phyloP scores from a whole-genome alignment of 2,888 invertebrate species.

The Empis livida region DNA sequence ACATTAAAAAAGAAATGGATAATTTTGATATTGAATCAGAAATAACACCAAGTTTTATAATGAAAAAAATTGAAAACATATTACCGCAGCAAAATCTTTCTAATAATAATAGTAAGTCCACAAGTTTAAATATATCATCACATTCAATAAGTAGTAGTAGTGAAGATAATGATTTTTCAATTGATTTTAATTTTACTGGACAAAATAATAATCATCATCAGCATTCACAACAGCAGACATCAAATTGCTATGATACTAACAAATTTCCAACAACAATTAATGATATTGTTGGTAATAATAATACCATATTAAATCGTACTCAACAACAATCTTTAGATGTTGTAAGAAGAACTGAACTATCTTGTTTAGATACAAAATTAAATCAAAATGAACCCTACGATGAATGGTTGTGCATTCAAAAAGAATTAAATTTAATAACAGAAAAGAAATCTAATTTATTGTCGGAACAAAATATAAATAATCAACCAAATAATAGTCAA shows the following conservation, averaged over 20 bases:
- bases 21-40: constrained; percentile 36
- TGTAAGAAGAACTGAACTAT: not conserved
- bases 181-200: not conserved
- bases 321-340: constrained; percentile 6
- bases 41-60: constrained; percentile 33
- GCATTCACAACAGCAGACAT: not conserved
- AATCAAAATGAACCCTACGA: constrained; percentile 39
- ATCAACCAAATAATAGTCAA: constrained; percentile 8
- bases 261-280: no score
- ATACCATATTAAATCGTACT: constrained; percentile 4
- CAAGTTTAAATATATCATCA: no score
- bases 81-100: no score
- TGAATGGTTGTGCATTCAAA: constrained; percentile 55
- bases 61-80: constrained; percentile 25
- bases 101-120: no score
- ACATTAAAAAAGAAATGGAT: constrained; percentile 26
- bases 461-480: constrained; percentile 16
- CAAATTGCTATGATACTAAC: not conserved
- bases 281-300: no score
- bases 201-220: not conserved
- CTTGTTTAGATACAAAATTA: no score
- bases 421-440: constrained; percentile 44
- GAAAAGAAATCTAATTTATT: constrained; percentile 13
- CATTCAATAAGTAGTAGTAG: not conserved
- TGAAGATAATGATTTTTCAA: not conserved